A percentile compares a stretch with the other conserved stretches of the same genome.
Conservation (phyloP, 1,140 invertebrate genomes). For the Luehdorfia chinensis region DNA sequence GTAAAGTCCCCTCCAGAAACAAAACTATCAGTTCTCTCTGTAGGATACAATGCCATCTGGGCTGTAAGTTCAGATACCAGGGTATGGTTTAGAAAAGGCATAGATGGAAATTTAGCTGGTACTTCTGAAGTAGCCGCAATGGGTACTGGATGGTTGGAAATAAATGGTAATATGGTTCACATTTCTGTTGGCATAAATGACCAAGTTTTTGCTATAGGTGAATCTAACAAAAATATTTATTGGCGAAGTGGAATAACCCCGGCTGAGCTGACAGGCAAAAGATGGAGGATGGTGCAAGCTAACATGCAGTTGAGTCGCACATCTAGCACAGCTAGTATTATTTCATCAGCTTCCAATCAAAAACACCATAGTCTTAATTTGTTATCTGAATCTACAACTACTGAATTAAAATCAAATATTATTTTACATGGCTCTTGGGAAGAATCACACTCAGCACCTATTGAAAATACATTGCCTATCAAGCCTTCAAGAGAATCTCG, state of each 20-base stretch:
- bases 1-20: constrained; percentile 83
- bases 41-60: constrained; percentile 93
- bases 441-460: constrained; percentile 74
- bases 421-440: constrained; percentile 71
- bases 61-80: constrained; percentile 88
- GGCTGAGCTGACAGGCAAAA: constrained; percentile 90
- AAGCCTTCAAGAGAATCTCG: constrained; percentile 59
- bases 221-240: constrained; percentile 85
- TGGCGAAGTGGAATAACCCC: constrained; percentile 87
- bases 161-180: constrained; percentile 89
- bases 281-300: constrained; percentile 88
- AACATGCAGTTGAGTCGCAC: constrained; percentile 88
- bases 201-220: constrained; percentile 83
- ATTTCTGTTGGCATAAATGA: constrained; percentile 92
- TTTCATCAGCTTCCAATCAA: constrained; percentile 63
- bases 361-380: constrained; percentile 70
- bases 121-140: constrained; percentile 84
- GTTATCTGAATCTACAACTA: constrained; percentile 54
- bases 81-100: constrained; percentile 94
- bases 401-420: constrained; percentile 58
- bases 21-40: constrained; percentile 86
- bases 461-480: constrained; percentile 69
- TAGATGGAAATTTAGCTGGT: constrained; percentile 84
- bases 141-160: constrained; percentile 89
- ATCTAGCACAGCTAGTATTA: constrained; percentile 82